Percentiles rank a stretch among this genome's conserved stretches.
Evolutionary conservation across 2,888 invertebrate genomes (phyloP).

Genomic region (Xestoiulus laeticollis): DNA sequence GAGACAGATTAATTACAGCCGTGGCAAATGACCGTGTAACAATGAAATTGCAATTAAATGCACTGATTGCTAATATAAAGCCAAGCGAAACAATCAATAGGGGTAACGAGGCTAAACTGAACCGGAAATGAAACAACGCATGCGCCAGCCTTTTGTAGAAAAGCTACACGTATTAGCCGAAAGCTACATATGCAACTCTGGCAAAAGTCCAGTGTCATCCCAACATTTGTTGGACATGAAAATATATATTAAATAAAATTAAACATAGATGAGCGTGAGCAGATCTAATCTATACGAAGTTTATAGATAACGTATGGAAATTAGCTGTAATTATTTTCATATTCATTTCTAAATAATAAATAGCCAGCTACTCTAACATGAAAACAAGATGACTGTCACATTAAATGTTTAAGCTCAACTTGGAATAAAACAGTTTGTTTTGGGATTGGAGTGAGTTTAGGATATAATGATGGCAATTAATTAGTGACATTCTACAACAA

Average conservation of each 20-base stretch:
- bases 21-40: background rate
- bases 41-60: constrained; percentile 24
- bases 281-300: background rate
- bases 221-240: background rate
- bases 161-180: too few species aligned
- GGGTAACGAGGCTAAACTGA: background rate
- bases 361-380: too few species aligned
- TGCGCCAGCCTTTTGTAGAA: background rate
- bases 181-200: background rate
- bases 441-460: too few species aligned
- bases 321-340: too few species aligned
- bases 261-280: background rate
- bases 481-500: too few species aligned
- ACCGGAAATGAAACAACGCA: background rate
- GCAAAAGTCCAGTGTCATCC: background rate
- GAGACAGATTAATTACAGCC: background rate
- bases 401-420: too few species aligned
- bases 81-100: background rate
- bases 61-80: constrained; percentile 11
- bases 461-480: too few species aligned
- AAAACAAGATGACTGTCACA: too few species aligned
- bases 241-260: background rate
- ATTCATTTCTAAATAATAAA: too few species aligned
- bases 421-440: too few species aligned
- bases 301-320: too few species aligned